A percentile compares a stretch with the other conserved stretches of the same genome.
Conservation (phyloP, 2,797 vertebrate species). For the Botia kubotai region DNA sequence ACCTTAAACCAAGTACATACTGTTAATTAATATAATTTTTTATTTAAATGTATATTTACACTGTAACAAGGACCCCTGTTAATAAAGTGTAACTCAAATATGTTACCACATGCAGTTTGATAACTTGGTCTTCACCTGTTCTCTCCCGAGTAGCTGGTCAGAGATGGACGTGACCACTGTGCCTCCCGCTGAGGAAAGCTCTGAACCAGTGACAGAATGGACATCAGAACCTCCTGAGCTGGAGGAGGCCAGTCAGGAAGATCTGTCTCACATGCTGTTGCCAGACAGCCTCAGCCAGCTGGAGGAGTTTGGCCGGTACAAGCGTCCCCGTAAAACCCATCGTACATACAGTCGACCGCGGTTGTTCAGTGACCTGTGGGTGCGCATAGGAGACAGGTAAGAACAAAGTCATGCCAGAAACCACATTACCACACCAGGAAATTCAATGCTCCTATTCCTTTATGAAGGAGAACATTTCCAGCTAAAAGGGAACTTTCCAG, state of each 20-base stretch:
- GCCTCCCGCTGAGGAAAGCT: constrained; percentile 57
- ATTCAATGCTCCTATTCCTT: constrained; percentile 9
- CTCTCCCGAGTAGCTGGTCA: constrained; percentile 58
- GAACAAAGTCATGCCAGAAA: neutral
- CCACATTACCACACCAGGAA: constrained; percentile 8
- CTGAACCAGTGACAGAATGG: constrained; percentile 62
- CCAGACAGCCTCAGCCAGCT: constrained; percentile 96
- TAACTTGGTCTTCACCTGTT: constrained; percentile 4
- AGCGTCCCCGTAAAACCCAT: constrained; percentile 88
- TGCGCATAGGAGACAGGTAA: constrained; percentile 94
- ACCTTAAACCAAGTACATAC: too few species aligned
- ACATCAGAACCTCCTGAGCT: constrained; percentile 70
- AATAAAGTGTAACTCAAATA: too few species aligned
- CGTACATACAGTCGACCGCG: constrained; percentile 83
- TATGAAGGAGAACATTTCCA: neutral
- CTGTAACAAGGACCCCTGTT: too few species aligned
- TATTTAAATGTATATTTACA: too few species aligned
- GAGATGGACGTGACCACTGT: constrained; percentile 59
- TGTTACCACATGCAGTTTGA: neutral
- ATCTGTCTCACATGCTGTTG: constrained; percentile 88
- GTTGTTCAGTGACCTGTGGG: constrained; percentile 97
- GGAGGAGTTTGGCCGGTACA: constrained; percentile 94
- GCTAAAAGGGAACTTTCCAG: too few species aligned
- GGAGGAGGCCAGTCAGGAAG: constrained; percentile 73
- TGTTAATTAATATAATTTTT: too few species aligned